Evolutionary conservation across 92 coral and sea anemone genomes (phyloP).

Genomic region (Actinostola sp.): DNA sequence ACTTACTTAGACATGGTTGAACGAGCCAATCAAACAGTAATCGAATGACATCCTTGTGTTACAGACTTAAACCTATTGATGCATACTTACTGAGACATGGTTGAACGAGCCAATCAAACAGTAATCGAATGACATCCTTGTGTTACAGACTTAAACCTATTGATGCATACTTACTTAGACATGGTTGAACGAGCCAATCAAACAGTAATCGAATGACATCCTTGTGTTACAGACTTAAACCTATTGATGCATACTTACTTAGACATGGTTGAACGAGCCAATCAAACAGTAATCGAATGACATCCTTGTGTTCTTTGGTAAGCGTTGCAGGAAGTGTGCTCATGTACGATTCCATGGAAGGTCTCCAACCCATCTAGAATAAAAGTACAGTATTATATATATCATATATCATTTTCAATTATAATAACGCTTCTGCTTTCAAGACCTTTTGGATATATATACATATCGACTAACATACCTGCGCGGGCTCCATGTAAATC

Average conservation of each 20-base stretch:
- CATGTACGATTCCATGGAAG: conserved; percentile 96
- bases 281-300: conserved; percentile 75
- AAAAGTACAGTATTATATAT: neutral
- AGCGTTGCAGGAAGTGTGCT: conserved; percentile 84
- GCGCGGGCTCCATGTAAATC: conserved; percentile 97
- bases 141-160: too few species aligned
- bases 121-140: too few species aligned
- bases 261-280: conserved; percentile 82
- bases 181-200: too few species aligned
- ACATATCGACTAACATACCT: too few species aligned
- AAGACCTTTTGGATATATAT: too few species aligned
- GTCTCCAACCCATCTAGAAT: conserved; percentile 90
- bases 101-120: conserved; percentile 88
- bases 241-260: too few species aligned
- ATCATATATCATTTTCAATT: too few species aligned
- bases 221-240: too few species aligned
- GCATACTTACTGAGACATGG: conserved; percentile 83
- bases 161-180: too few species aligned
- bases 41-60: neutral
- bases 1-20: neutral
- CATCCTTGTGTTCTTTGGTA: conserved; percentile 80
- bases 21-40: too few species aligned
- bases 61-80: neutral
- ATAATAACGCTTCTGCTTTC: too few species aligned
- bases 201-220: too few species aligned